These are phyloP conservation scores for Eubasilissa splendida DNA, from an alignment of 2,888 invertebrate species.

Conservation along the genomic window DNA sequence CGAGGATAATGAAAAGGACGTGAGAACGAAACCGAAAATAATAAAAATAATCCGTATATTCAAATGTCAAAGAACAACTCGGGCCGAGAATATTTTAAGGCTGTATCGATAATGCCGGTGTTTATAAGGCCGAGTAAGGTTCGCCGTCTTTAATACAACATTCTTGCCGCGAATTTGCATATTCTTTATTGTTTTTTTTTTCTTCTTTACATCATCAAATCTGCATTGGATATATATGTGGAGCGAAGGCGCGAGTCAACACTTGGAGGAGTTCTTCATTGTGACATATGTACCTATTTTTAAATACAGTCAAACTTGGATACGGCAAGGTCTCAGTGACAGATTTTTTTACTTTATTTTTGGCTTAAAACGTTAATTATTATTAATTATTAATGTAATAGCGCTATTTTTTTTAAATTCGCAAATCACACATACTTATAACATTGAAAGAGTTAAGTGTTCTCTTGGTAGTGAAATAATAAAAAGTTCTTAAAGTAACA, in stretches of 20 bases:
- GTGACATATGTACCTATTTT: too few relatives aligned
- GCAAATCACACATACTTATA: too few relatives aligned
- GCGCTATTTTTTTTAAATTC: too few relatives aligned
- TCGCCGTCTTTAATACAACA: conserved; percentile 28
- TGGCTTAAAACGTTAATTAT: too few relatives aligned
- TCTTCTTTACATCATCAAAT: conserved; percentile 18
- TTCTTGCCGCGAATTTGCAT: conserved; percentile 26
- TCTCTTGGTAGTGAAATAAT: too few relatives aligned
- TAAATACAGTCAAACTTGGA: too few relatives aligned
- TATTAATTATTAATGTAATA: too few relatives aligned
- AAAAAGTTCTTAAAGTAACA: too few relatives aligned
- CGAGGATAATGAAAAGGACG: conserved; percentile 44
- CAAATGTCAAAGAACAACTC: conserved; percentile 42
- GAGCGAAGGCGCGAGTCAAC: too few relatives aligned
- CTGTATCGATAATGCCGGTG: conserved; percentile 38
- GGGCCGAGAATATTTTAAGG: conserved; percentile 12
- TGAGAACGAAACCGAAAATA: conserved; percentile 42
- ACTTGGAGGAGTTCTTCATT: neutral
- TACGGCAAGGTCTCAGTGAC: too few relatives aligned
- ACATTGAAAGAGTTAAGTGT: too few relatives aligned
- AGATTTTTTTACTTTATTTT: too few relatives aligned
- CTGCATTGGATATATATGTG: neutral
- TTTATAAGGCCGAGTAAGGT: conserved; percentile 30
- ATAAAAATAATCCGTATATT: conserved; percentile 38
- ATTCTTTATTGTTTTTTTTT: conserved; percentile 26